A percentile compares a stretch with the other conserved stretches of the same genome.
Conservation (phyloP, 1,140 invertebrate species). For the Octopus sinensis region DNA sequence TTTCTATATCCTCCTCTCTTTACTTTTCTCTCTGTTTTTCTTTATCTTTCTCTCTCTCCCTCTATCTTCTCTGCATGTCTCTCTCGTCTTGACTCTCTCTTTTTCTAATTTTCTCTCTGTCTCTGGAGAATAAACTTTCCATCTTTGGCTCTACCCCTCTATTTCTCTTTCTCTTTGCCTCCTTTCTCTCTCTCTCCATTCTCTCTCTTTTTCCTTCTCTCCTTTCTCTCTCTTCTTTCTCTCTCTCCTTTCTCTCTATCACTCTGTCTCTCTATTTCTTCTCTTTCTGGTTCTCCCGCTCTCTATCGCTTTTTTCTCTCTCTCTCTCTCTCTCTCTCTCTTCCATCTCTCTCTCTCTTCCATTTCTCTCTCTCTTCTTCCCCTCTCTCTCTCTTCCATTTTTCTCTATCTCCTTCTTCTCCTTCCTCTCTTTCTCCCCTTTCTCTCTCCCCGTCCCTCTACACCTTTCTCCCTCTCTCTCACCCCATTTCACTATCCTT, state of each 20-base stretch:
- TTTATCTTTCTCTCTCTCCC: too few relatives aligned
- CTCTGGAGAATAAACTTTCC: too few relatives aligned
- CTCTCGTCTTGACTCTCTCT: neutral
- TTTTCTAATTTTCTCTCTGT: neutral
- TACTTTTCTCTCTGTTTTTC: too few relatives aligned
- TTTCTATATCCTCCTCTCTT: too few relatives aligned
- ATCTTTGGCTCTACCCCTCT: neutral
- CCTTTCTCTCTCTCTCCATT: neutral
- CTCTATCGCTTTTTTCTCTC: neutral
- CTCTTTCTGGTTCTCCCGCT: neutral
- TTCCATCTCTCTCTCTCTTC: neutral
- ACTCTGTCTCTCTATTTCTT: conserved; percentile 7
- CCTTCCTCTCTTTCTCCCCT: conserved; percentile 6
- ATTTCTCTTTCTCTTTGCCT: conserved; percentile 3
- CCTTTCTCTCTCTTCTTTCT: neutral
- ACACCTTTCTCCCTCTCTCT: neutral
- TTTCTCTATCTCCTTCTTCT: neutral
- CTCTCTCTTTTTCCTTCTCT: neutral
- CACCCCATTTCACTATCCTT: neutral
- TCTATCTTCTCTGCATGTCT: too few relatives aligned
- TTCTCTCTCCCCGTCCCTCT: neutral
- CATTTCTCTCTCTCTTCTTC: neutral
- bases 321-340: neutral
- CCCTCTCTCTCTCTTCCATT: neutral
- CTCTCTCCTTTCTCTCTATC: neutral